Base-by-base conservation (phyloP, 2,797 vertebrate species). In the Rhadinocentrus ornatus region DNA sequence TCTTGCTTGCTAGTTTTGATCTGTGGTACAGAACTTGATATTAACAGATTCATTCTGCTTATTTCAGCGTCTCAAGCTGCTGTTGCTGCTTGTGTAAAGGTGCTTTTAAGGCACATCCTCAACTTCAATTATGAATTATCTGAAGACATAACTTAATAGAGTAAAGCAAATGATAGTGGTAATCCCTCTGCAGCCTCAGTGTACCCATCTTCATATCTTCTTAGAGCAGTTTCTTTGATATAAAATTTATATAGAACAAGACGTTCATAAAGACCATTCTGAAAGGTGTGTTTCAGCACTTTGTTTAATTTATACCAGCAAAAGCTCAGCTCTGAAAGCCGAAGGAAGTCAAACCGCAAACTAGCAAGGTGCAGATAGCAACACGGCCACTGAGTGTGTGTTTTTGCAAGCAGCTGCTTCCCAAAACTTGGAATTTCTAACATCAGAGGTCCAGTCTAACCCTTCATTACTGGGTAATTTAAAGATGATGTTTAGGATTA, bases 401-500 rank as follows among this genome's bases (percentile, higher is more conserved):
- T 50, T 20, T 44, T 44, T 10, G 44, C 5, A n/a, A 48, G 22
- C 44, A 50, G 48, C 48, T 50, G 48, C 48, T 50, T 70, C 46
- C 0, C 3, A 18, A 37, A 37, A 34, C 24, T 8, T 20, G 6
- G 12, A 6, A 52, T 48, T 18, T 48, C 13, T 44, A 54, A 4
- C 27, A 41, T n/a, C 11, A 52, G 34, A 16, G 5, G 18, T 29
- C 13, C 29, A 31, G 16, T 29, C 2, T 27, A 39, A 46, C 11
- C n/a, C 26, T 12, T 55, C 3, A 34, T 2, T 55, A 1, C 18
- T 53, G 26, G 34, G 39, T 13, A 44, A 32, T 69, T 56, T 27
- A 55, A 34, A 35, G 31, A 64, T 50, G 12, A 64, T 52, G 12
- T 62, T 20, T 44, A 1, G 12, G 48, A 52, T 46, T 34, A 70